Base-by-base conservation (phyloP, 2,113 vertebrate species). In the Zootoca vivipara region DNA sequence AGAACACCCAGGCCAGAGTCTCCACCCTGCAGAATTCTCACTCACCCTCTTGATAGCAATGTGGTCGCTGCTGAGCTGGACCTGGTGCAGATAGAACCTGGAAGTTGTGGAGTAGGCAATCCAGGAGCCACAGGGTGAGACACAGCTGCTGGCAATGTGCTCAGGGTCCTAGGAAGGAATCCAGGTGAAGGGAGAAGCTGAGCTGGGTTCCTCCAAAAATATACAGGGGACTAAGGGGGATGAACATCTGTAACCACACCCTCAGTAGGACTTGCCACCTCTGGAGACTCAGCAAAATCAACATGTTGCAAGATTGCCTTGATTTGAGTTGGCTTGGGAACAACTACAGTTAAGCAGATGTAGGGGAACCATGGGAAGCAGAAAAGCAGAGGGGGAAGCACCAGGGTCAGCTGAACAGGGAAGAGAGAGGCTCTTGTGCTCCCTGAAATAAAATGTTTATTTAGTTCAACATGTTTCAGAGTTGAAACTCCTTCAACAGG, bases 91-190 rank as follows among this genome's bases (percentile, higher is more conserved):
- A 52, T 97, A 98, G 82, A 99, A 95, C 18, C 92, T 94, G 81
- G 97, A 97, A 15, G 97, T 91, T 0, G 98, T 98, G 35, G 98
- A 97, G 90, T 97, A 99, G 1, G 96, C 95, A 1, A 99, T n/a
- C 99, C 98, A 99, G 56, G 94, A 94, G 77, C 98, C 99, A 2
- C 98, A 99, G 0, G 97, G 97, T 0, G 99, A 99, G 86, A 99
- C 2, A 0, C 97, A 95, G 87, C 99, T 98, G 96, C 98, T 98
- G 94, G 97, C 96, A 85, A 99, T 98, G 74, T 99, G 98, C 91
- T 99, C 98, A 0, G 98, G 97, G 8, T 98, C 98, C 99, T 99
- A 93, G 67, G 7, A 83, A 90, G 12, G 0, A 0, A 67, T 28
- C 16, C 0, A 0, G 0, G 33, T 2, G 38, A 65, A 20, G 20